Conservation (phyloP, 2,113 vertebrate species). For the Halichoerus grypus region DNA sequence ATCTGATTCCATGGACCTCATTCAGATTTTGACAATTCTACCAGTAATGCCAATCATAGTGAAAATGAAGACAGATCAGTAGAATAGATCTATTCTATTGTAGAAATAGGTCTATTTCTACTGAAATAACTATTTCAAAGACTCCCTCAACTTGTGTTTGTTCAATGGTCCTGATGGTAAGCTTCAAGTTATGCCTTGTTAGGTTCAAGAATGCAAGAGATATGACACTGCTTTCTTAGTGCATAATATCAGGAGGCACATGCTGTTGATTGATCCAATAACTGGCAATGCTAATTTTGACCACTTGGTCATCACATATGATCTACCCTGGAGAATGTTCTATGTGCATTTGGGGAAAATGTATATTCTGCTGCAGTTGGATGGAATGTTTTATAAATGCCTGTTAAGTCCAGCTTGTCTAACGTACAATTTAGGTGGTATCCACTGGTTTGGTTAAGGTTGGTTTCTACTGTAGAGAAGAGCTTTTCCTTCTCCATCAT, state of each 20-base stretch:
- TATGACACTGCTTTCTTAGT: neutral
- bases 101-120: no score
- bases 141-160: neutral
- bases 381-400: neutral
- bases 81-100: neutral
- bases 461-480: neutral
- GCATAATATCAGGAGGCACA: neutral
- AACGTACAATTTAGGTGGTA: neutral
- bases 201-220: neutral
- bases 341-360: neutral
- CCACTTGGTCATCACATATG: neutral
- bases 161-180: neutral
- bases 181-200: neutral
- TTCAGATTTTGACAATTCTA: neutral
- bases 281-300: neutral
- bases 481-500: neutral
- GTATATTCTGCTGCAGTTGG: neutral
- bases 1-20: neutral
- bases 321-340: neutral
- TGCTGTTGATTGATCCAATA: neutral
- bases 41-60: neutral
- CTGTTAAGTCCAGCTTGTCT: neutral
- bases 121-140: neutral
- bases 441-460: neutral
- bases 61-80: neutral